phyloP scores from a whole-genome alignment of 2,888 invertebrate genomes.

The Dryobotodes eremita region DNA sequence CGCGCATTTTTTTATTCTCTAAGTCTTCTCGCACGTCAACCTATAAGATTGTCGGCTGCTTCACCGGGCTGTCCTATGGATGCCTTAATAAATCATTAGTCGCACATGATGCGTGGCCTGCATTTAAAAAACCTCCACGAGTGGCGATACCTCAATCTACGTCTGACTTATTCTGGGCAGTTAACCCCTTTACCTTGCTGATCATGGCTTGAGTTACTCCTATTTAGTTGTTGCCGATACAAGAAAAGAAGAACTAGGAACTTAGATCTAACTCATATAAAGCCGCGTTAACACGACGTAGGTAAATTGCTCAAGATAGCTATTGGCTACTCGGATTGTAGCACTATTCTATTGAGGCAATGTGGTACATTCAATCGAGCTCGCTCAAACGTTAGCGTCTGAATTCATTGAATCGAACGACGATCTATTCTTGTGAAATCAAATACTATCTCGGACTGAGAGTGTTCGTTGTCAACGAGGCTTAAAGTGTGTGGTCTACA shows the following conservation, averaged over 20 bases:
- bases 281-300: background rate
- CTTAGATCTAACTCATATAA: background rate
- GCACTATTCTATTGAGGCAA: conserved; percentile 5
- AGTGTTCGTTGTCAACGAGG: conserved; percentile 9
- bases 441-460: conserved; percentile 13
- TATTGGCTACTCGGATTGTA: background rate
- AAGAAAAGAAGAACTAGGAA: background rate
- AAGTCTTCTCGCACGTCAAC: too few species aligned
- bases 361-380: conserved; percentile 29
- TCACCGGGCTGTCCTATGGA: background rate
- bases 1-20: background rate
- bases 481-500: conserved; percentile 14
- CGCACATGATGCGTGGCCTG: background rate
- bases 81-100: background rate
- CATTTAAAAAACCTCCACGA: background rate
- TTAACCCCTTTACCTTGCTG: background rate
- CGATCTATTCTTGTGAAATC: conserved; percentile 34
- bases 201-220: too few species aligned
- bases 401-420: conserved; percentile 26
- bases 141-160: background rate
- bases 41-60: too few species aligned
- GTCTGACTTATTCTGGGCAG: background rate
- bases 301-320: conserved; percentile 8
- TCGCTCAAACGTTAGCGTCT: conserved; percentile 23
- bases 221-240: background rate